A percentile compares a stretch with the other conserved stretches of the same genome.
Evolutionary conservation across 2,888 invertebrate species (phyloP).

Genomic region (Baronia brevicornis): DNA sequence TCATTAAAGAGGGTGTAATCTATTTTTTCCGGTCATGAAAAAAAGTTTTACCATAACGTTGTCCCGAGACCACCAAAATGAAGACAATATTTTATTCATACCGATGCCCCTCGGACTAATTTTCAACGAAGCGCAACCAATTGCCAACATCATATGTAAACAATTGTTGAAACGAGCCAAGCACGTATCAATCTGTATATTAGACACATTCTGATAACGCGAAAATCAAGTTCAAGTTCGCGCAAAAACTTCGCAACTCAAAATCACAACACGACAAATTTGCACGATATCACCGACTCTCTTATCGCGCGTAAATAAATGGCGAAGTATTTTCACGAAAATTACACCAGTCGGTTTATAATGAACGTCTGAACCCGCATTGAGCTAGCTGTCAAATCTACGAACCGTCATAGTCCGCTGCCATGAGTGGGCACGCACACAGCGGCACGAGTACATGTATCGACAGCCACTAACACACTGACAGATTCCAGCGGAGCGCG

Average conservation of each 20-base stretch:
- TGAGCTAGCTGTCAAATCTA: slow-evolving; percentile 78
- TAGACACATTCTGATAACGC: slow-evolving; percentile 27
- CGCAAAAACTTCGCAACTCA: slow-evolving; percentile 46
- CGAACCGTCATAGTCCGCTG: slow-evolving; percentile 76
- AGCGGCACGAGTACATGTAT: slow-evolving; percentile 51
- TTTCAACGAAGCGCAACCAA: slow-evolving; percentile 60
- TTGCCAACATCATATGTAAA: slow-evolving; percentile 64
- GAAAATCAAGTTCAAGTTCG: slow-evolving; percentile 51
- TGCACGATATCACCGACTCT: slow-evolving; percentile 24
- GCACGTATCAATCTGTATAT: slow-evolving; percentile 60
- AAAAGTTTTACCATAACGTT: slow-evolving; percentile 40
- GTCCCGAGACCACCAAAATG: slow-evolving; percentile 46
- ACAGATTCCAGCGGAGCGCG: slow-evolving; percentile 63
- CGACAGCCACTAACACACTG: slow-evolving; percentile 68
- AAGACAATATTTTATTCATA: slow-evolving; percentile 56
- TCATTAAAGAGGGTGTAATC: slow-evolving; percentile 33
- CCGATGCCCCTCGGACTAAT: slow-evolving; percentile 54
- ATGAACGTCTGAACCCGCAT: slow-evolving; percentile 75
- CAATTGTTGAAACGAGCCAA: slow-evolving; percentile 43
- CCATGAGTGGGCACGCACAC: slow-evolving; percentile 72
- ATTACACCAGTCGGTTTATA: slow-evolving; percentile 67
- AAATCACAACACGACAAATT: slow-evolving; percentile 27
- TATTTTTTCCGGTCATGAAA: slow-evolving; percentile 40
- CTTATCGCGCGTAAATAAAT: slow-evolving; percentile 50
- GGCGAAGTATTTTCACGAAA: slow-evolving; percentile 62